Percentiles rank a stretch among this genome's conserved stretches.
Evolutionary conservation across 2,797 vertebrate species (phyloP).

Genomic region (Agapornis canus): DNA sequence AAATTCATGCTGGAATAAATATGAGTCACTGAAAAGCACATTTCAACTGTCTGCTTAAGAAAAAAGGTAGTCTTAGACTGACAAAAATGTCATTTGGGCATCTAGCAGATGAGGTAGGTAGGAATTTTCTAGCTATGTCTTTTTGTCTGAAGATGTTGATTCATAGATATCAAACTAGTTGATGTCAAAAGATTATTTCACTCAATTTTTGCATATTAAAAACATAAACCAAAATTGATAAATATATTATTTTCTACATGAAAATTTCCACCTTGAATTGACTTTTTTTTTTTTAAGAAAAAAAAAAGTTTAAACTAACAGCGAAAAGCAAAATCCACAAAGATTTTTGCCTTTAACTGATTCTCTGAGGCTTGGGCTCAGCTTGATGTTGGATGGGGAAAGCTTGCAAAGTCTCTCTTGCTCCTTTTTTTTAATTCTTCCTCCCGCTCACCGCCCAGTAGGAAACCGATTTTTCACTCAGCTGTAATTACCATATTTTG

Average conservation of each 20-base stretch:
- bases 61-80: not conserved
- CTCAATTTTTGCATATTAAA: not conserved
- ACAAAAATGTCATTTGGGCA: not conserved
- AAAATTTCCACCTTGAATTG: not conserved
- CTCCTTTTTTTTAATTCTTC: not conserved
- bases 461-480: not conserved
- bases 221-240: not conserved
- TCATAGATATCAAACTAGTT: not conserved
- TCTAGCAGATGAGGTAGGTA: not conserved
- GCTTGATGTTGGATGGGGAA: not conserved
- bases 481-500: not conserved
- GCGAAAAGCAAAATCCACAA: not conserved
- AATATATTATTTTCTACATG: not conserved
- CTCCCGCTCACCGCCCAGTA: accelerated
- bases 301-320: not conserved
- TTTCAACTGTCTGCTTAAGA: not conserved
- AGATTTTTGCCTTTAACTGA: not conserved
- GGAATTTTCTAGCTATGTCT: not conserved
- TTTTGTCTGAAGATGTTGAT: not conserved
- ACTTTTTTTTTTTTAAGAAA: not conserved
- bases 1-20: not conserved
- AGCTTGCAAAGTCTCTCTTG: not conserved
- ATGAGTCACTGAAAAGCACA: not conserved
- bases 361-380: not conserved
- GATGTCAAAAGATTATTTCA: not conserved